Percentiles rank a stretch among this genome's conserved stretches.
Evolutionary conservation across 1,140 invertebrate species (phyloP).

Genomic region (Lasioglossum baleicum): DNA sequence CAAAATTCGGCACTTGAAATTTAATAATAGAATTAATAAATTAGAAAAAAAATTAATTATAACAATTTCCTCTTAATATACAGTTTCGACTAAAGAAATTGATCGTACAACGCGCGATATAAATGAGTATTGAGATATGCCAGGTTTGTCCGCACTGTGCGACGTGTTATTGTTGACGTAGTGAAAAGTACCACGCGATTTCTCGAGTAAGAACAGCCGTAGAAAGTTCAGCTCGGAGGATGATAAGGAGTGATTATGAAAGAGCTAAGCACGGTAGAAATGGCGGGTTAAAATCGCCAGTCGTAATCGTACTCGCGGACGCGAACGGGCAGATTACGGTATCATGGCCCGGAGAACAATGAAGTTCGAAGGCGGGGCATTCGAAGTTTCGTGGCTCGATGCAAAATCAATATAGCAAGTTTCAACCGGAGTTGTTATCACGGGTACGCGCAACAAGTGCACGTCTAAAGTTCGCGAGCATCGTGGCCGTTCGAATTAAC

Average conservation of each 20-base stretch:
- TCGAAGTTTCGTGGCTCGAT: slow-evolving; percentile 20
- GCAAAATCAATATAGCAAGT: slow-evolving; percentile 34
- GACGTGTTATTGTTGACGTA: no score
- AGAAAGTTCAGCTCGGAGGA: not conserved
- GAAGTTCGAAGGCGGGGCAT: not conserved
- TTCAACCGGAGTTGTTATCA: slow-evolving; percentile 13
- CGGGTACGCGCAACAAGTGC: slow-evolving; percentile 12
- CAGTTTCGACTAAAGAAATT: no score
- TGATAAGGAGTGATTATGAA: slow-evolving; percentile 17
- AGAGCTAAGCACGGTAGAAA: not conserved
- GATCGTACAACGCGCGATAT: no score
- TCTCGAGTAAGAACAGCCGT: no score
- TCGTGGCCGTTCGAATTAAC: slow-evolving; percentile 14
- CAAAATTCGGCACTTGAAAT: no score
- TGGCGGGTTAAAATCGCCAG: not conserved
- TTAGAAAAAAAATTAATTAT: no score
- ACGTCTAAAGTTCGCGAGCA: slow-evolving; percentile 32
- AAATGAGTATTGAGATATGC: no score
- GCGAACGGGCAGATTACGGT: not conserved
- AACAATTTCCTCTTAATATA: no score
- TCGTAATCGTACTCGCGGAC: not conserved
- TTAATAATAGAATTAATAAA: no score
- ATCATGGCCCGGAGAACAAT: slow-evolving; percentile 4
- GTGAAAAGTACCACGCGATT: no score
- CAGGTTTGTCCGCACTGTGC: no score